These are phyloP conservation scores for Nannoperca obscura DNA, from an alignment of 2,797 vertebrate genomes.

Conservation along the genomic window DNA sequence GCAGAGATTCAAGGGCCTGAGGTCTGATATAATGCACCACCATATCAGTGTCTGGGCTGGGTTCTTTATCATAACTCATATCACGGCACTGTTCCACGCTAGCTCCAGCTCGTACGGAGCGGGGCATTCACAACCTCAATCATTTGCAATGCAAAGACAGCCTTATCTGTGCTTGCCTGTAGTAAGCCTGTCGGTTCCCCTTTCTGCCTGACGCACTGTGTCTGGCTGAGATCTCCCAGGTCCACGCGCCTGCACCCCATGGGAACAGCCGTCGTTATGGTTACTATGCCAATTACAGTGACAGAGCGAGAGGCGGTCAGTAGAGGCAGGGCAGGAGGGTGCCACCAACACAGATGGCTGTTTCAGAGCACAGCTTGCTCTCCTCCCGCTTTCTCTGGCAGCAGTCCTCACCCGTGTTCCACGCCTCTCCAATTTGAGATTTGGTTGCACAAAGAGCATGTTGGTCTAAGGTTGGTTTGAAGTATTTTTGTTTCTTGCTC, in stretches of 20 bases:
- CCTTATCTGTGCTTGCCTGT: slow-evolving; percentile 86
- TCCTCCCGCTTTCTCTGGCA: slow-evolving; percentile 53
- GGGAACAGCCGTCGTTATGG: slow-evolving; percentile 71
- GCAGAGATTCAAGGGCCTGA: slow-evolving; percentile 51
- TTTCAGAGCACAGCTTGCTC: slow-evolving; percentile 55
- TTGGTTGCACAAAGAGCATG: slow-evolving; percentile 30
- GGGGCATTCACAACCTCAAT: slow-evolving; percentile 48
- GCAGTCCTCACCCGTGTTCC: slow-evolving; percentile 6
- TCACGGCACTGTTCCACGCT: slow-evolving; percentile 28
- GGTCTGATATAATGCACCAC: slow-evolving; percentile 28
- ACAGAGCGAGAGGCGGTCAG: slow-evolving; percentile 57
- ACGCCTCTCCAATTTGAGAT: slow-evolving; percentile 20
- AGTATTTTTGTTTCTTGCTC: slow-evolving; percentile 23
- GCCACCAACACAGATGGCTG: slow-evolving; percentile 75
- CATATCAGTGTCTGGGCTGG: slow-evolving; percentile 35
- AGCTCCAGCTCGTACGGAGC: slow-evolving; percentile 28
- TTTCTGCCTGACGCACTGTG: slow-evolving; percentile 41
- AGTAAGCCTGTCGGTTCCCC: slow-evolving; percentile 34
- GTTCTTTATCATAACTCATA: slow-evolving; percentile 60
- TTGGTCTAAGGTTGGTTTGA: slow-evolving; percentile 30
- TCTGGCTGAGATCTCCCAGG: slow-evolving; percentile 61
- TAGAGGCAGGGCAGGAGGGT: slow-evolving; percentile 44
- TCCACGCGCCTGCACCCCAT: slow-evolving; percentile 70
- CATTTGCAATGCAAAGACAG: slow-evolving; percentile 80
- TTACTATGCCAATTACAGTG: slow-evolving; percentile 80